phyloP scores from a whole-genome alignment of 2,888 invertebrate genomes.

The Leucophenga maculata region DNA sequence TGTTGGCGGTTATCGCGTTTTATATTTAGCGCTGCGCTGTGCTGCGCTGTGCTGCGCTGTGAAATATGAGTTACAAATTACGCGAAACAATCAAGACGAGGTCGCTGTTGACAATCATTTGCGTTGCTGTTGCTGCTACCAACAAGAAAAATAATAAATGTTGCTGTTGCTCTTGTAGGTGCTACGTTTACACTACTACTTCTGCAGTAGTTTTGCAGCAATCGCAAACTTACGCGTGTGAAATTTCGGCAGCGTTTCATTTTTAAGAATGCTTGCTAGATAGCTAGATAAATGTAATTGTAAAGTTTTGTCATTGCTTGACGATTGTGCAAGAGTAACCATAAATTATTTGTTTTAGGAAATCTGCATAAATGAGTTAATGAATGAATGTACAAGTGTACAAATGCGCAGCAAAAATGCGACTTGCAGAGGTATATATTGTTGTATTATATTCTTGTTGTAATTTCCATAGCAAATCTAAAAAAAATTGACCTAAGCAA shows the following conservation, averaged over 20 bases:
- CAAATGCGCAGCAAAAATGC: background rate
- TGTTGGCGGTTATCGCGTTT: constrained; percentile 15
- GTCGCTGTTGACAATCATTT: constrained; percentile 46
- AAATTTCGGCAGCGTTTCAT: constrained; percentile 13
- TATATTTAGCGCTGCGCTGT: constrained; percentile 30
- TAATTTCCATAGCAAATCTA: too few species aligned
- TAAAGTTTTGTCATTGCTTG: constrained; percentile 25
- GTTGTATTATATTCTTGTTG: too few species aligned
- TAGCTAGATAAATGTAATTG: constrained; percentile 1
- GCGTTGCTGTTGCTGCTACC: background rate
- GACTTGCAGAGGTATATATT: background rate
- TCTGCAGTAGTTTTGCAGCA: background rate
- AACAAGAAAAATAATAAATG: background rate
- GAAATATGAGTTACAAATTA: constrained; percentile 59
- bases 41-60: constrained; percentile 36
- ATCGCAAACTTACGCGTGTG: background rate
- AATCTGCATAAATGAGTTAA: background rate
- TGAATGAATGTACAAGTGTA: background rate
- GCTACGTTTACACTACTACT: background rate
- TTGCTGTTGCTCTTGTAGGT: constrained; percentile 9
- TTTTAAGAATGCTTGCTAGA: constrained; percentile 18
- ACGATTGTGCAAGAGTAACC: constrained; percentile 29
- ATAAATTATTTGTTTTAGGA: background rate
- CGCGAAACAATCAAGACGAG: constrained; percentile 54
- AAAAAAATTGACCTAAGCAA: too few species aligned